Evolutionary conservation across 2,888 invertebrate species (phyloP).

Genomic region (Ormyrus labotus): DNA sequence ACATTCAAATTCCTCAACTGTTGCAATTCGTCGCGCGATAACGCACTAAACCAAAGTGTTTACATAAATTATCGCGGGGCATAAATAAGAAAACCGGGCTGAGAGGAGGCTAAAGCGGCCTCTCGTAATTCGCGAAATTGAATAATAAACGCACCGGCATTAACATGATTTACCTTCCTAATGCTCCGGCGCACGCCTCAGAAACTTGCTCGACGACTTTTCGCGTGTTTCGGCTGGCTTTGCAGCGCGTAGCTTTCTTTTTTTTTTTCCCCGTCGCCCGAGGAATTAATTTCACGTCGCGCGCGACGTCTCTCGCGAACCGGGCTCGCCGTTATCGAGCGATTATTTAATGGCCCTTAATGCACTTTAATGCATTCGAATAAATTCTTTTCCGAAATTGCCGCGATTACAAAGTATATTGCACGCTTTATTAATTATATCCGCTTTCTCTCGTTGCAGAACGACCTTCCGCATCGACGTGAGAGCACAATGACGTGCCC

Average conservation of each 20-base stretch:
- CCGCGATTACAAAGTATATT: conserved; percentile 32
- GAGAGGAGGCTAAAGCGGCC: conserved; percentile 9
- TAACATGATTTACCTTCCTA: conserved; percentile 53
- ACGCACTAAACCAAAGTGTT: not conserved
- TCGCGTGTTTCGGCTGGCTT: conserved; percentile 28
- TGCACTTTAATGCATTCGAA: not conserved
- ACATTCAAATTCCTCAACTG: conserved; percentile 16
- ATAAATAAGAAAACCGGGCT: conserved; percentile 10
- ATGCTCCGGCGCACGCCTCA: conserved; percentile 14
- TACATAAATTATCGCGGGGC: not conserved
- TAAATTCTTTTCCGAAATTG: not conserved
- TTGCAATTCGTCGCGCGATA: not conserved
- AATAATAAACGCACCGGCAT: conserved; percentile 55
- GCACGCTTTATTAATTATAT: conserved; percentile 22
- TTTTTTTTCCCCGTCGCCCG: not conserved
- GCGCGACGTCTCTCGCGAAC: not conserved
- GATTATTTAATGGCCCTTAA: not conserved
- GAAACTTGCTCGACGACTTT: conserved; percentile 26
- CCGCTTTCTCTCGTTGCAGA: conserved; percentile 31
- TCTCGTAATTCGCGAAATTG: conserved; percentile 49
- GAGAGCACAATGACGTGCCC: not conserved
- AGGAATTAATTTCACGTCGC: not conserved
- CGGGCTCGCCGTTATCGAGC: not conserved
- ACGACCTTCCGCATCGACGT: not conserved
- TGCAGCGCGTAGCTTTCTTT: not conserved